These are phyloP conservation scores for Hyalella azteca DNA, from an alignment of 2,888 invertebrate genomes.

Conservation along the genomic window DNA sequence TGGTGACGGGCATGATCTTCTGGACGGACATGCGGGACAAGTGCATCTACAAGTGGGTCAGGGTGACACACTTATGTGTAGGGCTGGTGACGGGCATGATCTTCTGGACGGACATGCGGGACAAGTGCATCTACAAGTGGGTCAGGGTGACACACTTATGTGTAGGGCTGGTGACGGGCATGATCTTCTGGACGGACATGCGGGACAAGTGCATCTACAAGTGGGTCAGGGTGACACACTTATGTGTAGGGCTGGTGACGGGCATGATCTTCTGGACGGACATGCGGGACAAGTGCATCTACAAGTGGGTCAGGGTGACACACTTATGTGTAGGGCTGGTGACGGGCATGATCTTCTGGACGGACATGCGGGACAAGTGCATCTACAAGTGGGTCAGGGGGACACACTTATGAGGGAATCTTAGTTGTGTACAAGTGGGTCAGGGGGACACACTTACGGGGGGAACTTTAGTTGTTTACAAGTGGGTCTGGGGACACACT, in stretches of 20 bases:
- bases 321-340: no score
- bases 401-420: no score
- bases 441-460: no score
- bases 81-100: constrained; percentile 92
- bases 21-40: constrained; percentile 95
- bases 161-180: no score
- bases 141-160: no score
- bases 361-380: constrained; percentile 88
- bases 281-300: constrained; percentile 87
- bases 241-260: no score
- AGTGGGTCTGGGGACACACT: no score
- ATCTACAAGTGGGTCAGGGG: constrained; percentile 87
- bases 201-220: constrained; percentile 90
- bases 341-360: constrained; percentile 96
- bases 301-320: constrained; percentile 82
- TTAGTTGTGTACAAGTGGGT: no score
- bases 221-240: no score
- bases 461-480: no score
- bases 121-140: constrained; percentile 90
- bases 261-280: constrained; percentile 98
- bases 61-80: no score
- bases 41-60: constrained; percentile 86
- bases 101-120: constrained; percentile 94
- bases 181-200: constrained; percentile 98
- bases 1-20: constrained; percentile 91